Percentiles rank a stretch among this genome's conserved stretches.
Conservation (phyloP, 2,113 vertebrate species). For the Puma concolor region DNA sequence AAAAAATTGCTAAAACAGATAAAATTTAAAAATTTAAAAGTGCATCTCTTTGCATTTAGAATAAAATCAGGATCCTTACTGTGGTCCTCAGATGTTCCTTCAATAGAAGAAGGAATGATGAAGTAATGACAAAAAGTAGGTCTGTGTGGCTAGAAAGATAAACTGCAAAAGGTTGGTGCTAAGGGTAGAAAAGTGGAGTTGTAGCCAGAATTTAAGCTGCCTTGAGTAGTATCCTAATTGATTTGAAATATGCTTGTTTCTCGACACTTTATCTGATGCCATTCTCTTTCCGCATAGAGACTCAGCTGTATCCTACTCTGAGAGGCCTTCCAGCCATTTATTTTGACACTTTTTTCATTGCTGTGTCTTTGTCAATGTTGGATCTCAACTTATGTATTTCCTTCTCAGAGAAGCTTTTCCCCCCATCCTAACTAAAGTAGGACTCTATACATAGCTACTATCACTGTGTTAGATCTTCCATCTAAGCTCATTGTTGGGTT, state of each 20-base stretch:
- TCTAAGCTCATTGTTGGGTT: background rate
- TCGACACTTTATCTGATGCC: background rate
- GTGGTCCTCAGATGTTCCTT: background rate
- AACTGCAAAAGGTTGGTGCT: background rate
- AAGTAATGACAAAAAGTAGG: background rate
- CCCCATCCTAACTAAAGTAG: background rate
- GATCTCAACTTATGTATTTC: background rate
- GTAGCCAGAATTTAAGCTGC: background rate
- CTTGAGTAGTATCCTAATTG: background rate
- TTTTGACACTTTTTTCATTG: background rate
- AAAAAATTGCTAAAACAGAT: background rate
- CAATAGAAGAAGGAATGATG: background rate
- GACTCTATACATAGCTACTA: no score
- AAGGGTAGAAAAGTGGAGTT: background rate
- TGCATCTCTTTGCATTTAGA: background rate
- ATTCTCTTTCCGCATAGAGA: background rate
- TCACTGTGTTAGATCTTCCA: background rate
- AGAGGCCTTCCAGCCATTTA: background rate
- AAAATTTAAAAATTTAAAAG: background rate
- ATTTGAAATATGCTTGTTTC: background rate
- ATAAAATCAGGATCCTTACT: background rate
- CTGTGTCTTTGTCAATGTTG: background rate
- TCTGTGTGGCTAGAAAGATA: background rate
- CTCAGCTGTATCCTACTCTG: background rate
- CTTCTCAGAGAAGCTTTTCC: background rate